These are phyloP conservation scores for Autographa gamma DNA, from an alignment of 2,888 invertebrate genomes.

Conservation along the genomic window DNA sequence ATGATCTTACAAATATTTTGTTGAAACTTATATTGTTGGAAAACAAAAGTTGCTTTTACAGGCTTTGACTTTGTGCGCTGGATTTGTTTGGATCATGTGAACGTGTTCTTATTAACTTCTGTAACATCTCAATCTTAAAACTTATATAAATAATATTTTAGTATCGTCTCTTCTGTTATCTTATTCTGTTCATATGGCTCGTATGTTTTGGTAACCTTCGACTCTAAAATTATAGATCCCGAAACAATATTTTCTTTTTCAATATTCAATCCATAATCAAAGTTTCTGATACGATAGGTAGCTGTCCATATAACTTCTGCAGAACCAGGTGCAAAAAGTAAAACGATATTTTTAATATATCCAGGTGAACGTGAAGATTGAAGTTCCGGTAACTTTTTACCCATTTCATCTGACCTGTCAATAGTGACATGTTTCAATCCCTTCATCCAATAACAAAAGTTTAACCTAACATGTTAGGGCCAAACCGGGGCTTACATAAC, in stretches of 20 bases:
- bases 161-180: no score
- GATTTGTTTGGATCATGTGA: background rate
- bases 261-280: background rate
- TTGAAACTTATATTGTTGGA: background rate
- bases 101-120: background rate
- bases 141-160: no score
- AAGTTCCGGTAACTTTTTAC: slow-evolving; percentile 6
- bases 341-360: background rate
- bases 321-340: background rate
- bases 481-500: slow-evolving; percentile 36
- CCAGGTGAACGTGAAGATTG: background rate
- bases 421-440: slow-evolving; percentile 5
- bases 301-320: background rate
- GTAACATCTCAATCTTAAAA: background rate
- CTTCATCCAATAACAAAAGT: slow-evolving; percentile 3
- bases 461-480: slow-evolving; percentile 42
- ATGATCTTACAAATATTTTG: slow-evolving; percentile 7
- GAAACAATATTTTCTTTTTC: background rate
- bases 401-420: slow-evolving; percentile 1
- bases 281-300: background rate
- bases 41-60: background rate
- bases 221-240: no score
- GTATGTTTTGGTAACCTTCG: no score
- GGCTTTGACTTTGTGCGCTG: background rate
- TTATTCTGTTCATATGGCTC: no score